Evolutionary conservation across 2,113 vertebrate genomes (phyloP), one percentile per base, ranked within the genome.

Genomic region (Anarhynchus alexandrinus): DNA sequence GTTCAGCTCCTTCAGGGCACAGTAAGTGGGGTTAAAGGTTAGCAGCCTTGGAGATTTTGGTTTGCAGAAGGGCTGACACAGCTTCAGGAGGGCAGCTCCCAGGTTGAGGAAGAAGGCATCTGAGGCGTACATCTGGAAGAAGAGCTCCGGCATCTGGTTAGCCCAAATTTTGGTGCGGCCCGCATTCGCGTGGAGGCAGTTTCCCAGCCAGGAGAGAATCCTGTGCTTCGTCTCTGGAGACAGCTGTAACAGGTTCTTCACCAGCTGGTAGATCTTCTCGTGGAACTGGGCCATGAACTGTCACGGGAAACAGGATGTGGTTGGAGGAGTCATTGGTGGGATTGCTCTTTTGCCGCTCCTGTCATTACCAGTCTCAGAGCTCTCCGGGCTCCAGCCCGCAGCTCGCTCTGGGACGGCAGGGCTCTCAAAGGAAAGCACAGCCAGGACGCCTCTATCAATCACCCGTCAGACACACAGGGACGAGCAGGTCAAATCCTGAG

Each of bases 41-140:
- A 99, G 98, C 90, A 99, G 98, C 93, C 99, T 98, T 21, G 98
- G 97, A 19, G 99, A 99, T 65, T 94, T 98, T 38, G 99, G 99
- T 91, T 98, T 99, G 97, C 99, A 99, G 97, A 99, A 99, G 20
- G 99, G 99, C 98, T 99, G 99, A 97, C 99, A 99, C n/a, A 99
- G 98, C 97, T 98, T 99, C 55, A 99, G 98, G 45, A 99, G 98
- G 6, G 98, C 99, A 40, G 99, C 99, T 30, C 99, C 99, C 97
- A 99, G 95, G 96, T 99, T 99, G 82, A 99, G 98, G 96, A 99
- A 99, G 97, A 99, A 99, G 57, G 99, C 99, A 91, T 99, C 99
- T 0, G 99, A 99, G 71, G 99, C 98, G 0, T 99, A 99, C 98
- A 99, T 99, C 98, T 99, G 99, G 97, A 99, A 98, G 98, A 99